Conservation (phyloP, 2,113 vertebrate genomes). For the Spea bombifrons region DNA sequence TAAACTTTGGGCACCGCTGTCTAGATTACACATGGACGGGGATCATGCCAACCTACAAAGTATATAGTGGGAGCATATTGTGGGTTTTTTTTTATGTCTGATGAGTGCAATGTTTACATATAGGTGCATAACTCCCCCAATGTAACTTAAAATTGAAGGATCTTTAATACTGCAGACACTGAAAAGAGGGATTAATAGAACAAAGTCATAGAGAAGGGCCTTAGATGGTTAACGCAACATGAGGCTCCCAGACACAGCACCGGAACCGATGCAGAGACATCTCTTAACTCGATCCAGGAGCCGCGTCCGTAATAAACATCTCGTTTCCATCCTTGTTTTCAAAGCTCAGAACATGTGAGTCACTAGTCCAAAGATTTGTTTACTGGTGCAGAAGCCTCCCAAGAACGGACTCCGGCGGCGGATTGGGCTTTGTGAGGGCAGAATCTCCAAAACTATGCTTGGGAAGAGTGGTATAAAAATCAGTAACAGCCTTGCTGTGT, state of each 20-base stretch:
- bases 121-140: too few species aligned
- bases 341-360: slow-evolving; percentile 37
- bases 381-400: slow-evolving; percentile 13
- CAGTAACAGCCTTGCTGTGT: neutral
- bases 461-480: neutral
- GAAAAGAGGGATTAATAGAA: neutral
- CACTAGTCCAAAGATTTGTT: slow-evolving; percentile 28
- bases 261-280: slow-evolving; percentile 41
- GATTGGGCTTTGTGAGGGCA: neutral
- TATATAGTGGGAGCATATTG: too few species aligned
- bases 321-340: slow-evolving; percentile 33
- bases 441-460: neutral
- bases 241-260: slow-evolving; percentile 20
- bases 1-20: too few species aligned
- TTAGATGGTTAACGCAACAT: slow-evolving; percentile 30
- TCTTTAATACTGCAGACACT: neutral
- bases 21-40: too few species aligned
- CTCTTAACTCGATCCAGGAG: slow-evolving; percentile 43
- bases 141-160: too few species aligned
- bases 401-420: neutral
- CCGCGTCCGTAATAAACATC: slow-evolving; percentile 31
- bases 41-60: too few species aligned
- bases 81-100: too few species aligned
- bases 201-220: neutral
- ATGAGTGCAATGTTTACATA: too few species aligned